Evolutionary conservation across 2,113 vertebrate genomes (phyloP).

Genomic region (Silurus meridionalis): DNA sequence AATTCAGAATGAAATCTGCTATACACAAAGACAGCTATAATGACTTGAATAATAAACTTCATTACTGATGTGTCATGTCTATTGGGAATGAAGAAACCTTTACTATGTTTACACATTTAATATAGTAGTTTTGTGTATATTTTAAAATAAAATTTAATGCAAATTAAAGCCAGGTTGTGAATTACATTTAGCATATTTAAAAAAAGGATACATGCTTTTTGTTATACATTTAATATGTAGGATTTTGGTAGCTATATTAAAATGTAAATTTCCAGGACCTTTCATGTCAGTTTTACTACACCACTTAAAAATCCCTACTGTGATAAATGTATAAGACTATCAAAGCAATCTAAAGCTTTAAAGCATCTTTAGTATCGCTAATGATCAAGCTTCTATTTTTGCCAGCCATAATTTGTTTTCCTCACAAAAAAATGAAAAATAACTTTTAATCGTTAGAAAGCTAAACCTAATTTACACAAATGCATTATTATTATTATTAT

Average conservation of each 20-base stretch:
- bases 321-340: not conserved
- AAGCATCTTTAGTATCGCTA: not conserved
- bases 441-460: not conserved
- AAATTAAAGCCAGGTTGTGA: not conserved
- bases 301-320: not conserved
- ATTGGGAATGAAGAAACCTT: not conserved
- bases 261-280: not conserved
- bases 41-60: constrained; percentile 19
- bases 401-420: not conserved
- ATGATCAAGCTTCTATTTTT: not conserved
- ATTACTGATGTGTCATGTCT: constrained; percentile 12
- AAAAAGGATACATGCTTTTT: not conserved
- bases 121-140: constrained; percentile 4
- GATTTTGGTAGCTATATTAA: constrained; percentile 2
- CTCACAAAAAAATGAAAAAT: not conserved
- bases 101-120: constrained; percentile 5
- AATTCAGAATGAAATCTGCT: constrained; percentile 3
- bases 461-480: not conserved
- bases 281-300: not conserved
- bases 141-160: not conserved
- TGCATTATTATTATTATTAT: not conserved
- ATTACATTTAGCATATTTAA: not conserved
- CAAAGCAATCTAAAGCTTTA: not conserved
- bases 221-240: not conserved
- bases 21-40: not conserved